phyloP scores from a whole-genome alignment of 2,888 invertebrate species.

The Microplitis manilae region DNA sequence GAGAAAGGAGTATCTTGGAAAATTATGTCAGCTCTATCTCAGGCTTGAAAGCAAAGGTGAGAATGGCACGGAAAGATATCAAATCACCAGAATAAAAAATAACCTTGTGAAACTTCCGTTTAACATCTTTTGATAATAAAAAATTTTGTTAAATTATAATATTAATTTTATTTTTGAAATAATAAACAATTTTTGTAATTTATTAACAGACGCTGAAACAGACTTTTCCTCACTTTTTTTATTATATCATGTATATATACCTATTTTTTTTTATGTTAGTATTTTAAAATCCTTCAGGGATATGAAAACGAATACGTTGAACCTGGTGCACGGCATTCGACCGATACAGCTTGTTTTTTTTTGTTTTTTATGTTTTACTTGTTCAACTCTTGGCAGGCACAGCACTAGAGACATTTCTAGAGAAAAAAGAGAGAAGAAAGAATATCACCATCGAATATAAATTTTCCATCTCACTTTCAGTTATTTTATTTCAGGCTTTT shows the following conservation, averaged over 20 bases:
- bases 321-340: background rate
- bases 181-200: constrained; percentile 20
- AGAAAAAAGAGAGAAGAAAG: constrained; percentile 1
- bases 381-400: constrained; percentile 23
- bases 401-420: constrained; percentile 20
- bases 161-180: background rate
- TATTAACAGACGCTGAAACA: constrained; percentile 20
- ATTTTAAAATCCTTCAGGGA: background rate
- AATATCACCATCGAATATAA: background rate
- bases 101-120: constrained; percentile 56
- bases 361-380: background rate
- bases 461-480: background rate
- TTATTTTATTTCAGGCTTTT: background rate
- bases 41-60: constrained; percentile 60
- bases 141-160: background rate
- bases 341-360: background rate
- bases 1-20: constrained; percentile 63
- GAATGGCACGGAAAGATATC: constrained; percentile 54
- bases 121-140: background rate
- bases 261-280: too few relatives aligned
- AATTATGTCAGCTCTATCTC: constrained; percentile 67
- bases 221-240: background rate
- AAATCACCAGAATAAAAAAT: constrained; percentile 61
- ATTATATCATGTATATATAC: background rate
- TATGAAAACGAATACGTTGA: constrained; percentile 2